Evolutionary conservation across 2,888 invertebrate species (phyloP), one percentile per base, ranked within the genome.

Genomic region (Nemotelus pantherinus): DNA sequence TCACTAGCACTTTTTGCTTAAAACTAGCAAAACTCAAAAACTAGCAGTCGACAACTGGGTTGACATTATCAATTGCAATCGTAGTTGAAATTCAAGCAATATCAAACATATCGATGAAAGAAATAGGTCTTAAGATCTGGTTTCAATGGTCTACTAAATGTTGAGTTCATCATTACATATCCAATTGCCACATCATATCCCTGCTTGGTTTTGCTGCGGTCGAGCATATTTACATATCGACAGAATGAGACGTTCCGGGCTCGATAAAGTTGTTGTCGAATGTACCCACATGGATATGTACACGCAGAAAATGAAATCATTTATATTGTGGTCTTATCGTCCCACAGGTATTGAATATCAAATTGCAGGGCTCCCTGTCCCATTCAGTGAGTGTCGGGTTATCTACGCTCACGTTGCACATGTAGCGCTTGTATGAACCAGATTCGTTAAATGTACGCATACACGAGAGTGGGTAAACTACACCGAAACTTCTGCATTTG

Each of bases 271-370:
- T 25, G 25, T 25, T 25, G 4, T 70, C 70, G 55, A 70, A 70
- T 70, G 55, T 70, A 55, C 70, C 70, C 70, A 70, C 70, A 70
- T 70, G 70, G 48, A 10, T 67, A 10, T 44, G 45, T 64, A 44
- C 44, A 64, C 55, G 55, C 45, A 47, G 55, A 53, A 70, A 70
- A 53, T 63, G 60, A 60, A 74, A 74, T 60, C 41, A 53, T 76
- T 76, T 65, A 76, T 44, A 44, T 48, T 76, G 76, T 44, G 76
- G 76, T 76, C 65, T 64, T 60, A 76, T 76, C 39, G 64, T 77
- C 76, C 65, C 77, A 76, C 70, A 76, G 64, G 75, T 76, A 76
- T 75, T 74, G 65, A 76, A 75, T 75, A 70, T 78, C 78, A 68
- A 71, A 76, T 71, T 76, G 76, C 76, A 65, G 60, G 55, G 76